These are phyloP conservation scores for Lumbricus terrestris DNA, from an alignment of 2,888 invertebrate species.

Conservation along the genomic window DNA sequence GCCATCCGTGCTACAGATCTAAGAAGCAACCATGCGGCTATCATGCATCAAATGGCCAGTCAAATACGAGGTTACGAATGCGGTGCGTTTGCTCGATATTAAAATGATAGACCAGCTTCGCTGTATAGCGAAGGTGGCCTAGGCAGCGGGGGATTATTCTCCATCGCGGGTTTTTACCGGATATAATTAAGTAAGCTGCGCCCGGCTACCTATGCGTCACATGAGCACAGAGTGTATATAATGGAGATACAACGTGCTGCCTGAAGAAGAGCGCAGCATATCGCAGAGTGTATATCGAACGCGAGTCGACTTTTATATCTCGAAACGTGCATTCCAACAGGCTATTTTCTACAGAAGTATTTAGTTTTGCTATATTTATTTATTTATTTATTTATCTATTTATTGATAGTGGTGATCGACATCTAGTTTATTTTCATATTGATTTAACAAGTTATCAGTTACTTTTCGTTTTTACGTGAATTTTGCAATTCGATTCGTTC, in stretches of 20 bases:
- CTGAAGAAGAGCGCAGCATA: not conserved
- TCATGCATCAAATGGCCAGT: too few relatives aligned
- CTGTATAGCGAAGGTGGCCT: too few relatives aligned
- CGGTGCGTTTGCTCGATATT: too few relatives aligned
- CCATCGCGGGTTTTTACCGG: too few relatives aligned
- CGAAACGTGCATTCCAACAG: not conserved
- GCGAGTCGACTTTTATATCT: not conserved
- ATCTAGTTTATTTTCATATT: not conserved
- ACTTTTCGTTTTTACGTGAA: not conserved
- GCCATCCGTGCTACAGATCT: too few relatives aligned
- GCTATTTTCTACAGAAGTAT: not conserved
- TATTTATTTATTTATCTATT: slow-evolving; percentile 3
- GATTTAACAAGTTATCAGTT: not conserved
- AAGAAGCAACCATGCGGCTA: too few relatives aligned
- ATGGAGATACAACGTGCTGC: not conserved
- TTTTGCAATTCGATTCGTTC: not conserved
- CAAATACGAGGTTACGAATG: too few relatives aligned
- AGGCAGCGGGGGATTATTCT: too few relatives aligned
- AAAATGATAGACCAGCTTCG: too few relatives aligned
- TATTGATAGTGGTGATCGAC: not conserved
- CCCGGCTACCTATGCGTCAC: too few relatives aligned
- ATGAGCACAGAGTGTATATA: not conserved
- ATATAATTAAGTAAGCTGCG: too few relatives aligned
- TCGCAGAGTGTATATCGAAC: not conserved
- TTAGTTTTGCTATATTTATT: not conserved